Evolutionary conservation across 1,140 invertebrate genomes (phyloP), one percentile per base, ranked within the genome.

Genomic region (Drosophila parabipectinata): DNA sequence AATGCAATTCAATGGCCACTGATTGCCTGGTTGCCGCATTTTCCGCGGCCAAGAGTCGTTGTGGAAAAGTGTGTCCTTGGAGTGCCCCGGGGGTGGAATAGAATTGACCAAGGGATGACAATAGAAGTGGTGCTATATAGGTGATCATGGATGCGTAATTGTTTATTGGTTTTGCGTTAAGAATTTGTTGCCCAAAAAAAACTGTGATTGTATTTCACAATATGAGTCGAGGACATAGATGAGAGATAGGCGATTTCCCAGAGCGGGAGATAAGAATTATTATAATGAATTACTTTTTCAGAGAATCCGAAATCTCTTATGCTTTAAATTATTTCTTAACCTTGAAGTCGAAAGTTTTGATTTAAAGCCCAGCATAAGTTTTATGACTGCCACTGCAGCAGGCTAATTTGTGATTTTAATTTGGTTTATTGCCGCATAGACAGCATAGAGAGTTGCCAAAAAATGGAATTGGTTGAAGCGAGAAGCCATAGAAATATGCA

Each of bases 351-450:
- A 15, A 15, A 44, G 15, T 15, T 44, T 15, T 44, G 41, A 18
- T 18, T 44, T 44, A 44, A 44, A 14, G 21, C 2, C 14, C 9
- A 44, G 18, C 30, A 51, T 53, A 28, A 45, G 53, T 60, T 55
- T 67, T 34, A 50, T 32, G 44, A 57, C 54, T 59, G 72, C 62
- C 69, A 80, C 80, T 84, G 81, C 81, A 87, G 54, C 64, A 66
- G 72, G 77, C 82, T 84, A 84, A 84, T 84, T 84, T 81, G 73
- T 72, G 72, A 77, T 77, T 85, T 84, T 84, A 84, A 84, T 84
- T 84, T 66, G 18, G 73, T 81, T 87, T 84, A 87, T 87, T 87
- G 81, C 77, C 81, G 81, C 82, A 84, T 81, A 74, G 82, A 73
- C 55, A 45, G 56, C 61, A 71, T 54, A 79, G 59, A 53, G 63